phyloP scores from a whole-genome alignment of 2,113 vertebrate genomes.

The Phyllostomus discolor region DNA sequence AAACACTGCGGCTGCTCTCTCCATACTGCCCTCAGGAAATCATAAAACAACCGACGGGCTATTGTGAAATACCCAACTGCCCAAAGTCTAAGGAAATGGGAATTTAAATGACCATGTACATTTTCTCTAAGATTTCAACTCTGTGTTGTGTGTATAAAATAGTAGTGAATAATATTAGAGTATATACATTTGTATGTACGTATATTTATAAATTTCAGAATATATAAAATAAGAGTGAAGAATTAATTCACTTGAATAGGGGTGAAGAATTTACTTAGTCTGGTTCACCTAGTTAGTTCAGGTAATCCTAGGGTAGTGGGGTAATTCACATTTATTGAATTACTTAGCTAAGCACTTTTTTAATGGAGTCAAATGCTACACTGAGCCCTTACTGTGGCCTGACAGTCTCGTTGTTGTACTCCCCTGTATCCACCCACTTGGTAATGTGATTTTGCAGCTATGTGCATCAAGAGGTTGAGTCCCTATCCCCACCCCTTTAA shows the following conservation, averaged over 20 bases:
- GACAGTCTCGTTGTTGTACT: background rate
- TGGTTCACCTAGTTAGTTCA: background rate
- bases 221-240: background rate
- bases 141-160: background rate
- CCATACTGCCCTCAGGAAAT: background rate
- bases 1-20: background rate
- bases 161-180: background rate
- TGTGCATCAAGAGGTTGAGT: background rate
- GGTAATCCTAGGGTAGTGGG: background rate
- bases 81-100: background rate
- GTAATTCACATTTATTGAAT: background rate
- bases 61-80: background rate
- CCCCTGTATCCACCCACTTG: background rate
- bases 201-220: background rate
- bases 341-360: background rate
- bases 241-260: background rate
- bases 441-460: background rate
- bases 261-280: background rate
- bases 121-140: conserved; percentile 14
- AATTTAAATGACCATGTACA: background rate
- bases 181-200: background rate
- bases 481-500: background rate
- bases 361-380: background rate
- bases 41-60: background rate
- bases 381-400: background rate